Base-by-base conservation (phyloP, 2,113 vertebrate genomes). In the Chitala chitala region DNA sequence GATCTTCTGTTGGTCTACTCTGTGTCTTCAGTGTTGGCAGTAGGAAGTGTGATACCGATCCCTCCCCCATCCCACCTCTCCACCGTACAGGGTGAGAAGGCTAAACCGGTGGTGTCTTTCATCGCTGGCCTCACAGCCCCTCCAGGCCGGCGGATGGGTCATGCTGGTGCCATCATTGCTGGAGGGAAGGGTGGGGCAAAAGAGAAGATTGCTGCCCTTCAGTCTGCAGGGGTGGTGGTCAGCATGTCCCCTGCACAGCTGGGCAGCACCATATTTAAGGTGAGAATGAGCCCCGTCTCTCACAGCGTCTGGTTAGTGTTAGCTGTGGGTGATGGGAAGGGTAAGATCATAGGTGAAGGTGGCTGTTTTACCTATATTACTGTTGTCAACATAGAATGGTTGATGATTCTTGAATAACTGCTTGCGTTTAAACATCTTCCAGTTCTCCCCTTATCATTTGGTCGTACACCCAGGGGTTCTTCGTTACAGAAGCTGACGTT, bases 191-290 rank as follows among this genome's bases (percentile, higher is more conserved):
- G 97, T 6, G 97, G 96, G 9, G 97, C 96, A 66, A 98, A 98
- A 84, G 97, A 99, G 89, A 99, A 99, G 88, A 99, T 99, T 10
- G 81, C 94, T 0, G 96, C 97, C 73, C 94, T 99, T 10, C 96
- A 99, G 90, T 90, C 86, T 0, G 96, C 96, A 0, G 96, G 96
- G 0, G 96, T 96, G 4, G 91, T 95, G 0, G 92, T 99, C 87
- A 98, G 96, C 85, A 99, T 98, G 96, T 99, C 97, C 66, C 97
- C 97, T 2, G 97, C 97, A 7, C 96, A 99, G 87, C 90, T 99
- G 54, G 97, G 97, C 33, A 95, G 94, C 86, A 96, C 95, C 70
- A 98, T 99, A 31, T 93, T 94, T 86, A 99, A 98, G 95, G 97
- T 96, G 84, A 80, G 91, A 70, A 3, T 3, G 1, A 13, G 7